Evolutionary conservation across 2,888 invertebrate genomes (phyloP).

Genomic region (Clostera curtula): DNA sequence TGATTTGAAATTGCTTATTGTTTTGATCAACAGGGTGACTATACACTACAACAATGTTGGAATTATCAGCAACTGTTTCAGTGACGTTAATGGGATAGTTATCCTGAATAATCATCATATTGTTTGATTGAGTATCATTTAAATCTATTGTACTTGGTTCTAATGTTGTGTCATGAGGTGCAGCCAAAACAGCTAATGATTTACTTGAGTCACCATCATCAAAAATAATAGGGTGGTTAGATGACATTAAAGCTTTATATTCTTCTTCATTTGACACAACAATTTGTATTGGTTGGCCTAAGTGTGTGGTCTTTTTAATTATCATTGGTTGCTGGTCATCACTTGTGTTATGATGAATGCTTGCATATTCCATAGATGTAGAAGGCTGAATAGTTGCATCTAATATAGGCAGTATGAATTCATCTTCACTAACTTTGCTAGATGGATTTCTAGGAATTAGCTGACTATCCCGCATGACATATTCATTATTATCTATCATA

Average conservation of each 20-base stretch:
- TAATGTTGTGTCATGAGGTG: slow-evolving; percentile 37
- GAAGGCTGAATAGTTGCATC: slow-evolving; percentile 29
- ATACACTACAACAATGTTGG: slow-evolving; percentile 78
- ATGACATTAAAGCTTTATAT: slow-evolving; percentile 60
- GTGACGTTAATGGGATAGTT: slow-evolving; percentile 74
- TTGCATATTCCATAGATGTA: slow-evolving; percentile 42
- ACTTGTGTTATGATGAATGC: slow-evolving; percentile 26
- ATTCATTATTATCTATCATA: slow-evolving; percentile 76
- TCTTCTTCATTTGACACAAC: slow-evolving; percentile 69
- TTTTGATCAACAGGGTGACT: slow-evolving; percentile 75
- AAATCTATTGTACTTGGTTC: slow-evolving; percentile 50
- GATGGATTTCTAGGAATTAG: slow-evolving; percentile 42
- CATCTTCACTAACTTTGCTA: too few species aligned
- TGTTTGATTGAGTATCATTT: slow-evolving; percentile 69
- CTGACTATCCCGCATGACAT: slow-evolving; percentile 60
- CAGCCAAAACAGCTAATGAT: slow-evolving; percentile 52
- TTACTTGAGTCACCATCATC: slow-evolving; percentile 52
- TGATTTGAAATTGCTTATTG: slow-evolving; percentile 71
- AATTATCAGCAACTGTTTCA: slow-evolving; percentile 66
- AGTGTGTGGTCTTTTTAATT: slow-evolving; percentile 40
- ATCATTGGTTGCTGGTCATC: slow-evolving; percentile 33
- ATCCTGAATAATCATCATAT: slow-evolving; percentile 78
- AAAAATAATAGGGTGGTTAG: slow-evolving; percentile 63
- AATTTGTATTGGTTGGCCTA: slow-evolving; percentile 61
- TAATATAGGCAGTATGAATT: slow-evolving; percentile 43